phyloP scores from a whole-genome alignment of 2,888 invertebrate genomes.

The Aspidiotus destructor region DNA sequence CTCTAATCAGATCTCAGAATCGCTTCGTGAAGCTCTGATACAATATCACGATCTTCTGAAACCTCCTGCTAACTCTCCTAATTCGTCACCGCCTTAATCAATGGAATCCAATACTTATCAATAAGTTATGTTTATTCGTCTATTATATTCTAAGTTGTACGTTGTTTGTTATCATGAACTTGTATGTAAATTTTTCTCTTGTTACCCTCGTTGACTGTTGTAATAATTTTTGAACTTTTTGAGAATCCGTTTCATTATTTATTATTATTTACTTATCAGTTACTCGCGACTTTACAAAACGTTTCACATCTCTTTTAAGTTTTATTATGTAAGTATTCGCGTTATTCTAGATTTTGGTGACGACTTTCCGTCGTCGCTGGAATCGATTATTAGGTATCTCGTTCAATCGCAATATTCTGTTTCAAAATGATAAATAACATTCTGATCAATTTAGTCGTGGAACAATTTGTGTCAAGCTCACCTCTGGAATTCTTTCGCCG shows the following conservation, averaged over 20 bases:
- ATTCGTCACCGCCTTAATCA: conserved; percentile 14
- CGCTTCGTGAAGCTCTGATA: conserved; percentile 71
- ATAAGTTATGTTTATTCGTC: conserved; percentile 17
- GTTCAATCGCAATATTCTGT: no score
- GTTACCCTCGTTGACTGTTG: conserved; percentile 29
- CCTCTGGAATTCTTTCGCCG: no score
- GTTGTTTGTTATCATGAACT: not conserved
- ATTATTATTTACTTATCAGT: not conserved
- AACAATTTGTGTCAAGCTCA: no score
- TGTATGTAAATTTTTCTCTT: conserved; percentile 7
- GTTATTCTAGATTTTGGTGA: no score
- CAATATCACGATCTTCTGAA: conserved; percentile 75
- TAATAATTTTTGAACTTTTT: not conserved
- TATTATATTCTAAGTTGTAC: not conserved
- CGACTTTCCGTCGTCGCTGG: no score
- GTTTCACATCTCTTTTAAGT: not conserved
- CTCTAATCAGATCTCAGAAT: conserved; percentile 67
- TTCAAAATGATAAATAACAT: no score
- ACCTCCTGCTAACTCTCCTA: conserved; percentile 46
- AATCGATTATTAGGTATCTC: no score
- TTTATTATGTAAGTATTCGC: not conserved
- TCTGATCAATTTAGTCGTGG: no score
- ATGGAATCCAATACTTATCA: not conserved
- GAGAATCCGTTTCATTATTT: conserved; percentile 6
- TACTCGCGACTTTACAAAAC: not conserved